These are phyloP conservation scores for Carpatolechia fugitivella DNA, from an alignment of 2,888 invertebrate genomes.

Conservation along the genomic window DNA sequence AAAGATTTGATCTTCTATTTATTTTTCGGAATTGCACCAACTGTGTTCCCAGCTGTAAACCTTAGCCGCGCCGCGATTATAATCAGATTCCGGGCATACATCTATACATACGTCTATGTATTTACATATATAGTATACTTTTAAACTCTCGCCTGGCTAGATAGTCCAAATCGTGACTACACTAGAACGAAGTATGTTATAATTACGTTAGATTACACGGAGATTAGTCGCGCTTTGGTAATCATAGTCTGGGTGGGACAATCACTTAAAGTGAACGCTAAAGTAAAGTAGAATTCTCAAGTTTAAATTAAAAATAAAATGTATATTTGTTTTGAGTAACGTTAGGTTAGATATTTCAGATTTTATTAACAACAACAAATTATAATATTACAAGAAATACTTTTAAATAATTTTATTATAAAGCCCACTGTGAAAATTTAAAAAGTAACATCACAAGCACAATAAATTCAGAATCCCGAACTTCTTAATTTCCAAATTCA, in stretches of 20 bases:
- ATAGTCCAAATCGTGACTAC: slow-evolving; percentile 73
- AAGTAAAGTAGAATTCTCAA: background rate
- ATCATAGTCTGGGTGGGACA: slow-evolving; percentile 40
- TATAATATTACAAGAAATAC: too few species aligned
- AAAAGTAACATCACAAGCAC: too few species aligned
- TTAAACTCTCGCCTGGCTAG: slow-evolving; percentile 46
- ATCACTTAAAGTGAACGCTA: slow-evolving; percentile 6
- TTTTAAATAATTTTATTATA: too few species aligned
- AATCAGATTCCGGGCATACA: slow-evolving; percentile 58
- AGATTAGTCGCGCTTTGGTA: slow-evolving; percentile 57
- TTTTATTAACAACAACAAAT: background rate
- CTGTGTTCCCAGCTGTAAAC: slow-evolving; percentile 44
- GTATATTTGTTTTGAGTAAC: background rate
- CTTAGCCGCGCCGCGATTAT: slow-evolving; percentile 47
- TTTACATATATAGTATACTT: slow-evolving; percentile 38
- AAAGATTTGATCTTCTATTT: background rate
- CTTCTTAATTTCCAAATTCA: too few species aligned
- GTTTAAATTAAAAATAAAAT: background rate
- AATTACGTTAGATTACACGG: slow-evolving; percentile 70
- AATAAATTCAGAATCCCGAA: too few species aligned
- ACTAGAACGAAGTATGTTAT: slow-evolving; percentile 64
- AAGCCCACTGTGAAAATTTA: too few species aligned
- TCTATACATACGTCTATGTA: slow-evolving; percentile 27
- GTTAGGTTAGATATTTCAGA: background rate
- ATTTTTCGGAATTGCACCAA: slow-evolving; percentile 6